Evolutionary conservation across 2,797 vertebrate species (phyloP).

Genomic region (Gorsachius magnificus): DNA sequence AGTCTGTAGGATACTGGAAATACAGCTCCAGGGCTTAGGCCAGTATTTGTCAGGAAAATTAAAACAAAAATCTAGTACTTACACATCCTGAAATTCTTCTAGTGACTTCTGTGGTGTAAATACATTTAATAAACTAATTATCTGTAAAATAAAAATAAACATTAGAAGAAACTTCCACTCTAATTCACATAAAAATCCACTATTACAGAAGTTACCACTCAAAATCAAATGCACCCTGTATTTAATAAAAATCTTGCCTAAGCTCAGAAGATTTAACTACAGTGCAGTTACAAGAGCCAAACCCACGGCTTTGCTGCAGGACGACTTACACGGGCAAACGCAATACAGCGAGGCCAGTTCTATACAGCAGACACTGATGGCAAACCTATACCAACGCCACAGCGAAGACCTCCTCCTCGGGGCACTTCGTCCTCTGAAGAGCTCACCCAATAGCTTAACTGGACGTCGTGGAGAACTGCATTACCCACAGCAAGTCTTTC

Average conservation of each 20-base stretch:
- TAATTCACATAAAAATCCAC: background rate
- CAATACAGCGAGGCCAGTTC: background rate
- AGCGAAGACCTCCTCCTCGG: background rate
- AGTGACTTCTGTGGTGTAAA: conserved; percentile 97
- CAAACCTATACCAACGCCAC: background rate
- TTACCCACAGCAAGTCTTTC: background rate
- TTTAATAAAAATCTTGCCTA: background rate
- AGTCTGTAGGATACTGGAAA: background rate
- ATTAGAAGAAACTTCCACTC: background rate
- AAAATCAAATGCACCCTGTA: background rate
- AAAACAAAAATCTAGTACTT: conserved; percentile 75
- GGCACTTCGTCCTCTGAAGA: background rate
- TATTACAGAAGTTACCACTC: background rate
- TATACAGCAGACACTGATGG: background rate
- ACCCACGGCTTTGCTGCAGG: background rate
- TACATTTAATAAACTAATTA: conserved; percentile 96
- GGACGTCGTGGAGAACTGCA: background rate
- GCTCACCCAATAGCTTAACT: background rate
- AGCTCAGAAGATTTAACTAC: background rate
- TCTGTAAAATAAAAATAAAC: conserved; percentile 80
- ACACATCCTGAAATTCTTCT: conserved; percentile 99
- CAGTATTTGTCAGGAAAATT: background rate
- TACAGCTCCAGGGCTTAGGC: background rate
- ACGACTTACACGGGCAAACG: background rate
- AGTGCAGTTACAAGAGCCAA: background rate